These are phyloP conservation scores for Drosophila azteca DNA, from an alignment of 1,140 invertebrate species.

Conservation along the genomic window DNA sequence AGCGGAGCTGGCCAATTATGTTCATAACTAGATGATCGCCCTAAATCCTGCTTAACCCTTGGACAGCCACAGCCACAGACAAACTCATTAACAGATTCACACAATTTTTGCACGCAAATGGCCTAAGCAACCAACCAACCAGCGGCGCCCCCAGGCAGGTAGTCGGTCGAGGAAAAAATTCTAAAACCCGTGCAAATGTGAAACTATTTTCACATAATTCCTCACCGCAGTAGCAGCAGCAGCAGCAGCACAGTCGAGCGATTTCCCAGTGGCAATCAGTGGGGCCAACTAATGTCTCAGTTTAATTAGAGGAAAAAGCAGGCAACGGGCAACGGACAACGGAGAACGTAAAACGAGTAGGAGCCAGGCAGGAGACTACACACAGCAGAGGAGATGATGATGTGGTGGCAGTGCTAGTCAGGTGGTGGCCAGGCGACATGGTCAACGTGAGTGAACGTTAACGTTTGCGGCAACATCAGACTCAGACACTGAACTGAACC, in stretches of 20 bases:
- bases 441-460: conserved; percentile 70
- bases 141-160: background rate
- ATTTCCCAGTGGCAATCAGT: conserved; percentile 80
- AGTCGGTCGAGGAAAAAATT: conserved; percentile 37
- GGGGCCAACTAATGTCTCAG: conserved; percentile 65
- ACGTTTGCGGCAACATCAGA: conserved; percentile 51
- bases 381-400: too few relatives aligned
- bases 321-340: conserved; percentile 5
- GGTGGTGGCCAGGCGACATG: conserved; percentile 43
- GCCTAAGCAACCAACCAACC: conserved; percentile 17
- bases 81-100: conserved; percentile 73
- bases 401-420: conserved; percentile 20
- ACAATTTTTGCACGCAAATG: conserved; percentile 79
- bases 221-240: conserved; percentile 2
- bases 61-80: conserved; percentile 13
- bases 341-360: conserved; percentile 11
- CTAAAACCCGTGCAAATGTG: conserved; percentile 60
- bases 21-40: conserved; percentile 41
- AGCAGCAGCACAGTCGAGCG: conserved; percentile 50
- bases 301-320: conserved; percentile 69
- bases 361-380: conserved; percentile 23
- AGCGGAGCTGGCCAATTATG: conserved; percentile 16
- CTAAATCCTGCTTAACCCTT: conserved; percentile 35
- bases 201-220: conserved; percentile 77
- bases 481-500: conserved; percentile 22